A percentile compares a stretch with the other conserved stretches of the same genome.
Evolutionary conservation across 2,888 invertebrate genomes (phyloP).

Genomic region (Herminia tarsipennalis): DNA sequence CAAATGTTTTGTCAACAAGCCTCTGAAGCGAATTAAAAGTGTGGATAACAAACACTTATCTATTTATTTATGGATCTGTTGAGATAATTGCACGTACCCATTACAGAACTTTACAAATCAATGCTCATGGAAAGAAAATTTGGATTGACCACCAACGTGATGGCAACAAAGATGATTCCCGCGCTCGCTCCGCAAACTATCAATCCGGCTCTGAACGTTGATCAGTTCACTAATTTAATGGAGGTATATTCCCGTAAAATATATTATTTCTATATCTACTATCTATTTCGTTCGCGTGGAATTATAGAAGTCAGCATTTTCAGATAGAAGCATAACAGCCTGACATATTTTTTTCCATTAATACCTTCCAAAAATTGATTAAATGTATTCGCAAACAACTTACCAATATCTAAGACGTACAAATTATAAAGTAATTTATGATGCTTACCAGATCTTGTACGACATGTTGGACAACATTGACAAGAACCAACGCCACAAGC

Average conservation of each 20-base stretch:
- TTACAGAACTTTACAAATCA: constrained; percentile 95
- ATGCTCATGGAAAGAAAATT: constrained; percentile 96
- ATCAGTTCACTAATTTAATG: constrained; percentile 73
- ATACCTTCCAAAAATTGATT: background rate
- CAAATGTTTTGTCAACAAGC: constrained; percentile 18
- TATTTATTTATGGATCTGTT: constrained; percentile 1
- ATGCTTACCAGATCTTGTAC: constrained; percentile 88
- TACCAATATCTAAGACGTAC: background rate
- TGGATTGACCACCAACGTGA: constrained; percentile 94
- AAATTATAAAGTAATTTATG: background rate
- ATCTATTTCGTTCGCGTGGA: background rate
- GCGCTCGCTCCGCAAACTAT: constrained; percentile 96
- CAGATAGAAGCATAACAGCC: too few species aligned
- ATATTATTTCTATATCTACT: background rate
- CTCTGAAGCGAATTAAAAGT: constrained; percentile 22
- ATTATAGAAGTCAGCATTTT: too few species aligned
- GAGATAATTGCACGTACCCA: constrained; percentile 22
- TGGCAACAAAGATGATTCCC: constrained; percentile 98
- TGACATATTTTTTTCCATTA: too few species aligned
- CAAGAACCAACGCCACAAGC: constrained; percentile 94
- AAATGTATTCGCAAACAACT: background rate
- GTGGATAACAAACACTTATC: background rate
- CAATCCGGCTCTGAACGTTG: constrained; percentile 87
- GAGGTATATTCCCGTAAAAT: constrained; percentile 65
- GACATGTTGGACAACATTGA: constrained; percentile 97